Evolutionary conservation across 2,888 invertebrate species (phyloP), one percentile per base, ranked within the genome.

Genomic region (Athetis lepigone): DNA sequence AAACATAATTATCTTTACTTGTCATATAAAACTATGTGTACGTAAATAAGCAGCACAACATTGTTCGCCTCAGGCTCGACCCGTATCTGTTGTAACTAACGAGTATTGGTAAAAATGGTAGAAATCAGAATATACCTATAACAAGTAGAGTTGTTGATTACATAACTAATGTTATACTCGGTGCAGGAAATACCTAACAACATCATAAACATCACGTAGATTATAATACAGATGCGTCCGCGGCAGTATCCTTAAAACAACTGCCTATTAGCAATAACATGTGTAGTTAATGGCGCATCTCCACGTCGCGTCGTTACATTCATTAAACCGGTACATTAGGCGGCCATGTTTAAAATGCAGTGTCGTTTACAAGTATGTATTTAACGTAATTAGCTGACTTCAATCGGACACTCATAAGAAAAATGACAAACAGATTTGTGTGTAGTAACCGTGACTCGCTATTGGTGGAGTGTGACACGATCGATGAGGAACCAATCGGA

Each of bases 351-450:
- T 47, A 23, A 18, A 23, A 23, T 56, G 39, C 50, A 73, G 25
- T 18, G 4, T 29, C 19, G 5, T 27, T 33, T 13, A 40, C 23
- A n/a, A 36, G 27, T 36, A 29, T 51, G 11, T 29, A 21, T 43
- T 46, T 45, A 68, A 27, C 23, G 16, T 51, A 56, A 69, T 67
- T 37, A 73, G 36, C 7, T 37, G 16, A 8, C 29, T 51, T 23
- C 27, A 40, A 62, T 52, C 23, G 19, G 25, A 46, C 39, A 39
- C 13, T 49, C 16, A 13, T 47, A n/a, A 42, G 50, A 56, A 66
- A 51, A 73, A 47, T 56, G 4, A 51, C 66, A 29, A 66, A 47
- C 45, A 50, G 11, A 67, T 65, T 51, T 43, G 40, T 51, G 33
- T 25, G 13, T 25, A 4, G 16, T 37, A 42, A 29, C 11, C 16